Percentiles rank a stretch among this genome's conserved stretches.
phyloP scores from a whole-genome alignment of 1,140 invertebrate species.

The Semibalanus balanoides region DNA sequence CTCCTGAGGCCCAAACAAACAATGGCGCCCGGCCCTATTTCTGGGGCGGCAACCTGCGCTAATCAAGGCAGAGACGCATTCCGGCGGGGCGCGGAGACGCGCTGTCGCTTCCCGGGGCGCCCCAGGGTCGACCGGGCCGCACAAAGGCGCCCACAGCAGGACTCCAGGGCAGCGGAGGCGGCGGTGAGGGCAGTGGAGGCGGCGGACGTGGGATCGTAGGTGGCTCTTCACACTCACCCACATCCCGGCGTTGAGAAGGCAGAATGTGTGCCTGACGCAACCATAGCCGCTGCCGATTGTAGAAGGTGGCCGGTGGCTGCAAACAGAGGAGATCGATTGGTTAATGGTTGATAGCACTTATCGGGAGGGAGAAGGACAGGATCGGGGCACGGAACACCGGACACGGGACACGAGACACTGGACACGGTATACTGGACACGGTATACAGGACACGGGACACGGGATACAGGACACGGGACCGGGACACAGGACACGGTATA shows the following conservation, averaged over 20 bases:
- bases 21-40: background rate
- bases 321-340: background rate
- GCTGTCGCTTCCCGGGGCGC: no score
- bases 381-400: no score
- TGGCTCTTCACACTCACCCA: background rate
- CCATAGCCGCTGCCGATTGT: background rate
- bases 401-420: no score
- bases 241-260: background rate
- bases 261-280: background rate
- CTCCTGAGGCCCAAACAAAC: background rate
- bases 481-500: no score
- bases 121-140: no score
- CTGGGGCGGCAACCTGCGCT: no score
- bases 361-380: no score
- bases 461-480: no score
- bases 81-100: background rate
- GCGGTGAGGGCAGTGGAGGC: no score
- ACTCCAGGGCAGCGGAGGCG: background rate
- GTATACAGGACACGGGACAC: no score
- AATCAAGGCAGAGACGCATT: background rate
- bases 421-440: no score
- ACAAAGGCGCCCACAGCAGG: background rate
- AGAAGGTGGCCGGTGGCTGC: background rate
- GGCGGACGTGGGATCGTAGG: background rate
- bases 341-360: no score